Evolutionary conservation across 2,797 vertebrate genomes (phyloP), one percentile per base, ranked within the genome.

Genomic region (Sebastes ruberrimus): DNA sequence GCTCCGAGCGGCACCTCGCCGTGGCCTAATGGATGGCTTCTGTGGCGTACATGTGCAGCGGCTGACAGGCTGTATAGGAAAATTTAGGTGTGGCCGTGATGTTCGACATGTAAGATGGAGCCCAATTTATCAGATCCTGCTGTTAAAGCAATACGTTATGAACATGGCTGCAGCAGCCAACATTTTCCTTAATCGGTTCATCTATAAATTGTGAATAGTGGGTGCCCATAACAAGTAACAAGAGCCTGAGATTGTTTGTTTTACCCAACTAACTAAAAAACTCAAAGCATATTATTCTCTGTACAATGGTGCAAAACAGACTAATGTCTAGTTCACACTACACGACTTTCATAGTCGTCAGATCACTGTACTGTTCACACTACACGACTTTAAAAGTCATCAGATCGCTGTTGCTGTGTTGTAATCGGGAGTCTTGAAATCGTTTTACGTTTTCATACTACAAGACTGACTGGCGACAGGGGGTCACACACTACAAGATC

Each of bases 21-120:
- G 14, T 7, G 35, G 78, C 53, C 76, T 88, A 87, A 92, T 90
- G 83, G 85, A 92, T 56, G 80, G 25, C 32, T 49, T 46, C 77
- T n/a, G 8, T 63, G 72, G 38, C 42, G 10, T 67, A 61, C 49
- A 49, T 74, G 82, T 30, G 59, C 25, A 71, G 42, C 16, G 53
- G 27, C 55, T 88, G 84, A 84, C 87, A 88, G 77, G 75, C 63
- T 89, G 81, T 87, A 81, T 84, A 78, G 81, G 70, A 89, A 91
- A 69, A 69, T 49, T 30, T 35, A 72, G 76, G 74, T 81, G 79
- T 66, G 71, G 60, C 49, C 16, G 4, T 38, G 55, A 77, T 78
- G 80, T 72, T 77, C n/a, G 22, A 79, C 74, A 74, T 76, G 46
- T 79, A 49, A 33, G 56, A 80, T 69, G 3, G 32, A 27, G 68